A percentile compares a stretch with the other conserved stretches of the same genome.
Conservation (phyloP, 2,888 invertebrate species). For the Eristalis intricaria region DNA sequence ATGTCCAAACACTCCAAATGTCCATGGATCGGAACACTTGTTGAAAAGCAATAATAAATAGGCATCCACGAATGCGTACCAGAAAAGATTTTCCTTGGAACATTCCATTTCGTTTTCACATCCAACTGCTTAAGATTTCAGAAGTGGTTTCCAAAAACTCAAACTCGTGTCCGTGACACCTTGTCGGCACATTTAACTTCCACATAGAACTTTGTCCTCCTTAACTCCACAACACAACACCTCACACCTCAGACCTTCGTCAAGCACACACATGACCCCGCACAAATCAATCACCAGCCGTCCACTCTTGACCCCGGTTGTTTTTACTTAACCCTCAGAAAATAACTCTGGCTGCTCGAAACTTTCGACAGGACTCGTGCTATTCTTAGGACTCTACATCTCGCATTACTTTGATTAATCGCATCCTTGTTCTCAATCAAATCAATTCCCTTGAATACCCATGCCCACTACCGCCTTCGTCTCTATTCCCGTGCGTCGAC, state of each 20-base stretch:
- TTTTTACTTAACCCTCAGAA: background rate
- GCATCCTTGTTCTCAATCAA: conserved; percentile 18
- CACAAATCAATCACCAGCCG: background rate
- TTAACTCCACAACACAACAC: too few species aligned
- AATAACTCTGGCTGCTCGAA: background rate
- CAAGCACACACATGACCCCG: background rate
- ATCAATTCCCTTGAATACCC: conserved; percentile 4
- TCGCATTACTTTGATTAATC: conserved; percentile 32
- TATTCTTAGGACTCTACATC: conserved; percentile 5
- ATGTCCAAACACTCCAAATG: too few species aligned
- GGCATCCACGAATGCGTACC: too few species aligned
- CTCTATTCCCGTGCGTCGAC: background rate
- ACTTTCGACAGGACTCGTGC: background rate
- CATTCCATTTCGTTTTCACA: too few species aligned
- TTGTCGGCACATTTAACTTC: too few species aligned
- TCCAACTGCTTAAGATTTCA: too few species aligned
- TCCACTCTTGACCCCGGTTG: background rate
- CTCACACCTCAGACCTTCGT: background rate
- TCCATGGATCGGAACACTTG: too few species aligned
- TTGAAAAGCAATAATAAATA: too few species aligned
- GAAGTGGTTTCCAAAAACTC: too few species aligned
- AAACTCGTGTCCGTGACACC: too few species aligned
- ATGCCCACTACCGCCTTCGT: background rate
- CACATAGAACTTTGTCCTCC: too few species aligned
- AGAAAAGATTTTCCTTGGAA: too few species aligned